These are phyloP conservation scores for Lordiphosa stackelbergi DNA, from an alignment of 1,140 invertebrate genomes.

Conservation along the genomic window DNA sequence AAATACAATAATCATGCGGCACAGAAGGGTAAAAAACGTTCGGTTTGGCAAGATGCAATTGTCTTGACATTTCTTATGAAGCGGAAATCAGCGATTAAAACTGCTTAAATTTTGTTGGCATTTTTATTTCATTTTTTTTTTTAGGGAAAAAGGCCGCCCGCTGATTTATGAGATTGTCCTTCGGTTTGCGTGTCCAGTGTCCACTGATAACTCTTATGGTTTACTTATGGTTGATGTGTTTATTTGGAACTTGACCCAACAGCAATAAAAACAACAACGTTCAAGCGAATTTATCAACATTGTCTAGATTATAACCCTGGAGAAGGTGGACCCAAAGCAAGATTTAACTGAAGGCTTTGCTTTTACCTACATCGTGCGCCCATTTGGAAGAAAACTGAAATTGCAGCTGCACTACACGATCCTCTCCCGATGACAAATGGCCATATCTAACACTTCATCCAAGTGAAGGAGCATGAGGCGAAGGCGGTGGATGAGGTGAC, in stretches of 20 bases:
- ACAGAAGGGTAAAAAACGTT: background rate
- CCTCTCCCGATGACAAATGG: slow-evolving; percentile 63
- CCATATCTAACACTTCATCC: slow-evolving; percentile 50
- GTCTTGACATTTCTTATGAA: slow-evolving; percentile 55
- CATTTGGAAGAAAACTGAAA: slow-evolving; percentile 31
- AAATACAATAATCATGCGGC: too few species aligned
- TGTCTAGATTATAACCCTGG: slow-evolving; percentile 30
- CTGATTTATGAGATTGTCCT: slow-evolving; percentile 70
- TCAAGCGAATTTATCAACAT: slow-evolving; percentile 68
- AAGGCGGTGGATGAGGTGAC: slow-evolving; percentile 19
- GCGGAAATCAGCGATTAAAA: slow-evolving; percentile 72
- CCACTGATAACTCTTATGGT: slow-evolving; percentile 39
- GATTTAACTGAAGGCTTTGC: slow-evolving; percentile 30
- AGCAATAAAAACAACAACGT: slow-evolving; percentile 30
- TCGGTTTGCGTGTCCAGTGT: slow-evolving; percentile 48
- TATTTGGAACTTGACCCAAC: slow-evolving; percentile 59
- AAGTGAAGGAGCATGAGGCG: slow-evolving; percentile 24
- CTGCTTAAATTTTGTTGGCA: slow-evolving; percentile 34
- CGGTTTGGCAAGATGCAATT: slow-evolving; percentile 3
- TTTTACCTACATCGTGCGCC: slow-evolving; percentile 26
- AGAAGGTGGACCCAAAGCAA: slow-evolving; percentile 10
- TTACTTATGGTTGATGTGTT: slow-evolving; percentile 65
- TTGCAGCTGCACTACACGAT: slow-evolving; percentile 61
- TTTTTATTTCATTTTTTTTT: slow-evolving; percentile 27
- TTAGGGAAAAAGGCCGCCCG: slow-evolving; percentile 12